Evolutionary conservation across 1,140 invertebrate genomes (phyloP).

Genomic region (Sitodiplosis mosellana): DNA sequence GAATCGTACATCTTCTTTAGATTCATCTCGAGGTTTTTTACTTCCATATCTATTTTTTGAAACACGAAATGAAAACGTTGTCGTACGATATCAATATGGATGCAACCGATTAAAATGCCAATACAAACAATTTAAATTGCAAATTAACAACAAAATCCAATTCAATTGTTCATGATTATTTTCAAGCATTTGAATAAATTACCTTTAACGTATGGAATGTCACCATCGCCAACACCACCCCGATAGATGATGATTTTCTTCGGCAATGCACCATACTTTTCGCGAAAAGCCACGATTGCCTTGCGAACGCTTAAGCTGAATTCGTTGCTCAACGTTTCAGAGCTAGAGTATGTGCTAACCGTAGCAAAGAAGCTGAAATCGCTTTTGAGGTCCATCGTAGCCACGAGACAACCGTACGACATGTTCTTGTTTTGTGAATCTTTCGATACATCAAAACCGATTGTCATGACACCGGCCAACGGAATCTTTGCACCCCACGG

Average conservation of each 20-base stretch:
- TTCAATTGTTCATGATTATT: too few species aligned
- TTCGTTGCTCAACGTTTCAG: slow-evolving; percentile 47
- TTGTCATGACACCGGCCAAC: slow-evolving; percentile 48
- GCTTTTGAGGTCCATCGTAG: slow-evolving; percentile 41
- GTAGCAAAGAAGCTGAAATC: slow-evolving; percentile 44
- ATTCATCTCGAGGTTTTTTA: slow-evolving; percentile 31
- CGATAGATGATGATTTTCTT: slow-evolving; percentile 48
- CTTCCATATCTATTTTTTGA: slow-evolving; percentile 13
- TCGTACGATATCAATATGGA: too few species aligned
- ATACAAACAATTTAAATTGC: too few species aligned
- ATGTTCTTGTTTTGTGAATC: slow-evolving; percentile 40
- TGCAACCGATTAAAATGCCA: too few species aligned
- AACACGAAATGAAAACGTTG: too few species aligned
- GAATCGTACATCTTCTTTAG: slow-evolving; percentile 31
- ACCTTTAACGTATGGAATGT: slow-evolving; percentile 42
- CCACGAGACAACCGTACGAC: slow-evolving; percentile 58
- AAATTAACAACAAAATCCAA: too few species aligned
- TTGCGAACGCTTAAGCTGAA: slow-evolving; percentile 39
- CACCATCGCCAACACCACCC: slow-evolving; percentile 73
- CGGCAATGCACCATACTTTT: slow-evolving; percentile 26
- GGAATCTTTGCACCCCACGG: slow-evolving; percentile 66
- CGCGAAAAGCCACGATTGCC: slow-evolving; percentile 33
- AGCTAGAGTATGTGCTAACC: slow-evolving; percentile 40
- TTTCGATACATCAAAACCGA: slow-evolving; percentile 81
- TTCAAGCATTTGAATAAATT: too few species aligned